Percentiles rank a stretch among this genome's conserved stretches.
phyloP scores from a whole-genome alignment of 2,888 invertebrate genomes.

The Aphidius colemani region DNA sequence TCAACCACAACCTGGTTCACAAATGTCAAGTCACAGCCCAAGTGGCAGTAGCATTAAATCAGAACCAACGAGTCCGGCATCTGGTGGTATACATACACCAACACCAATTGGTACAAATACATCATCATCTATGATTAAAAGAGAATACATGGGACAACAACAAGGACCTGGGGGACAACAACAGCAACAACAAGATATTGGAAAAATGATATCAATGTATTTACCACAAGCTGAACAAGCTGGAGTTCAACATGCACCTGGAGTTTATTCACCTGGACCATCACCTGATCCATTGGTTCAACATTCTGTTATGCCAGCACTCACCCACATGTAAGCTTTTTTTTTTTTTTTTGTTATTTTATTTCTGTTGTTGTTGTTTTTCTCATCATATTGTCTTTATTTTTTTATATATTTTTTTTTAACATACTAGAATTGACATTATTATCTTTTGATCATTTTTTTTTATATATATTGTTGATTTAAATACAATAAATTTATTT shows the following conservation, averaged over 20 bases:
- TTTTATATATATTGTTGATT: neutral
- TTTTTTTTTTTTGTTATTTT: constrained; percentile 6
- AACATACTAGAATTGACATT: neutral
- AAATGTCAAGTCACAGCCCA: constrained; percentile 77
- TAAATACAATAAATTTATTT: constrained; percentile 1
- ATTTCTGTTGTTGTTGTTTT: neutral
- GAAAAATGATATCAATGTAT: constrained; percentile 80
- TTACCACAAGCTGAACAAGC: constrained; percentile 70
- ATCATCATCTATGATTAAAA: constrained; percentile 41
- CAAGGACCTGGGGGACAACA: constrained; percentile 62
- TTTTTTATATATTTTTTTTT: neutral
- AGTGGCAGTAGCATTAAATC: constrained; percentile 88
- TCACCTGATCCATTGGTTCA: constrained; percentile 66
- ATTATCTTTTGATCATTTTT: constrained; percentile 1
- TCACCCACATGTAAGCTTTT: constrained; percentile 67
- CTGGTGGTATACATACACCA: constrained; percentile 66
- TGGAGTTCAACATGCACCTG: constrained; percentile 66
- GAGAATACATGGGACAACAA: constrained; percentile 58
- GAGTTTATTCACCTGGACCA: constrained; percentile 67
- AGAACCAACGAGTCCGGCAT: constrained; percentile 82
- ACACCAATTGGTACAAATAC: constrained; percentile 60
- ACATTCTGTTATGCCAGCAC: constrained; percentile 59
- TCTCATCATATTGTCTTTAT: neutral
- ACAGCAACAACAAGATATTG: constrained; percentile 66
- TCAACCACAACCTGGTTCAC: constrained; percentile 69